phyloP scores from a whole-genome alignment of 2,113 vertebrate genomes.

The Pseudorhombus dupliciocellatus region DNA sequence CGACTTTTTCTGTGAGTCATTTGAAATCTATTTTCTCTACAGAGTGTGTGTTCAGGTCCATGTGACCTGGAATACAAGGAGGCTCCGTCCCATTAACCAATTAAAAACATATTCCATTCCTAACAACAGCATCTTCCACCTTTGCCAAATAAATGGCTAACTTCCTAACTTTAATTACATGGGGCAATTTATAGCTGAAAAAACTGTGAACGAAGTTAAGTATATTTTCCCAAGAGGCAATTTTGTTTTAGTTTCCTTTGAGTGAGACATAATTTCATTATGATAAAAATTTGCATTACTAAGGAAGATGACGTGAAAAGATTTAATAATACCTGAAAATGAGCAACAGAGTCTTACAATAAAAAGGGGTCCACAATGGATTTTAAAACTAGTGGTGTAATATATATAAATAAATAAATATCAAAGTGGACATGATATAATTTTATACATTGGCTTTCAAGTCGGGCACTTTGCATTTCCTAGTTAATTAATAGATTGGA shows the following conservation, averaged over 20 bases:
- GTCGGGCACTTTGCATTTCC: constrained; percentile 81
- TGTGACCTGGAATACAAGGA: background rate
- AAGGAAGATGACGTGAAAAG: constrained; percentile 58
- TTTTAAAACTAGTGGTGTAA: constrained; percentile 47
- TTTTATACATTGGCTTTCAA: constrained; percentile 82
- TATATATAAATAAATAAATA: constrained; percentile 77
- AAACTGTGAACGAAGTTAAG: constrained; percentile 16
- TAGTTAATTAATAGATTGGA: constrained; percentile 89
- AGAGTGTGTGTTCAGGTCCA: background rate
- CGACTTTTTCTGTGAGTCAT: background rate
- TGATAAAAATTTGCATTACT: constrained; percentile 63
- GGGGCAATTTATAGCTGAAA: constrained; percentile 28
- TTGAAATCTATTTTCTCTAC: background rate
- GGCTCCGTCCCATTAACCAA: background rate
- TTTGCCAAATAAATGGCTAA: constrained; percentile 34
- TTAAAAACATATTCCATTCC: background rate
- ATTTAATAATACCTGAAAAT: constrained; percentile 66
- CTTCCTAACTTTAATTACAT: constrained; percentile 53
- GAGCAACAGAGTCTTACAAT: constrained; percentile 38
- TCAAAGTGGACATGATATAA: constrained; percentile 82
- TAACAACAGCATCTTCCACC: constrained; percentile 26
- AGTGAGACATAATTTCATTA: constrained; percentile 58
- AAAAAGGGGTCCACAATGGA: constrained; percentile 49
- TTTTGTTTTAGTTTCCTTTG: constrained; percentile 53
- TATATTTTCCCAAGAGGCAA: constrained; percentile 21